Percentiles rank a stretch among this genome's conserved stretches.
These are phyloP conservation scores for Mylabris sibirica DNA, from an alignment of 2,888 invertebrate species.

Conservation along the genomic window DNA sequence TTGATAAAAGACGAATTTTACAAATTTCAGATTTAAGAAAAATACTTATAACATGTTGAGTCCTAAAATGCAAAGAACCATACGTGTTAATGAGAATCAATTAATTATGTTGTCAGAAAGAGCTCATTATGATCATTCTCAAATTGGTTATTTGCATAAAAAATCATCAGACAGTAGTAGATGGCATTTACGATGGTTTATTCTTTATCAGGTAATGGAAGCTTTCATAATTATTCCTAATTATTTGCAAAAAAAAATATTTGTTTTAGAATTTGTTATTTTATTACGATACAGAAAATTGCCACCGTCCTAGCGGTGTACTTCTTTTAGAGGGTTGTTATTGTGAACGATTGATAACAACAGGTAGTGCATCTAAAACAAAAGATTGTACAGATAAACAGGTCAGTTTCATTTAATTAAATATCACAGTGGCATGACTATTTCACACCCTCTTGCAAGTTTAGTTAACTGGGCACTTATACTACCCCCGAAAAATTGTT, in stretches of 20 bases:
- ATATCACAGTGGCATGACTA: not conserved
- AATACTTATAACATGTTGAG: slow-evolving; percentile 68
- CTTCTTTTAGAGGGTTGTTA: slow-evolving; percentile 89
- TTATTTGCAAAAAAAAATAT: not conserved
- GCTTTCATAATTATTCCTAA: not conserved
- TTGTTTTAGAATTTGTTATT: slow-evolving; percentile 84
- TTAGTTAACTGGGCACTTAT: no score
- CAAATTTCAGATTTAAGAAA: slow-evolving; percentile 32
- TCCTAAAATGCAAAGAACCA: slow-evolving; percentile 85
- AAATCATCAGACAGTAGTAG: slow-evolving; percentile 84
- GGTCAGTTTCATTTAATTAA: slow-evolving; percentile 42
- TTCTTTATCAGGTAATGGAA: slow-evolving; percentile 76
- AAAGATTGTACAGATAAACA: slow-evolving; percentile 56
- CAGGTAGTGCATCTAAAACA: slow-evolving; percentile 54
- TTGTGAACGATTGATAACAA: slow-evolving; percentile 78
- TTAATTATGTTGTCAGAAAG: slow-evolving; percentile 84
- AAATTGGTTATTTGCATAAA: slow-evolving; percentile 85
- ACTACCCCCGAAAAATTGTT: no score
- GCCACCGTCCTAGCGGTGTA: slow-evolving; percentile 81
- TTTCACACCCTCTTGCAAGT: no score
- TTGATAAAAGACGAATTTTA: no score
- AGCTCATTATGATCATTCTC: slow-evolving; percentile 84
- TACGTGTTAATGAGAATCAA: slow-evolving; percentile 86
- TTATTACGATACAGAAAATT: slow-evolving; percentile 87
- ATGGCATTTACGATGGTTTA: slow-evolving; percentile 87